Base-by-base conservation (phyloP, 1,140 invertebrate genomes). In the Sarcophaga bullata region DNA sequence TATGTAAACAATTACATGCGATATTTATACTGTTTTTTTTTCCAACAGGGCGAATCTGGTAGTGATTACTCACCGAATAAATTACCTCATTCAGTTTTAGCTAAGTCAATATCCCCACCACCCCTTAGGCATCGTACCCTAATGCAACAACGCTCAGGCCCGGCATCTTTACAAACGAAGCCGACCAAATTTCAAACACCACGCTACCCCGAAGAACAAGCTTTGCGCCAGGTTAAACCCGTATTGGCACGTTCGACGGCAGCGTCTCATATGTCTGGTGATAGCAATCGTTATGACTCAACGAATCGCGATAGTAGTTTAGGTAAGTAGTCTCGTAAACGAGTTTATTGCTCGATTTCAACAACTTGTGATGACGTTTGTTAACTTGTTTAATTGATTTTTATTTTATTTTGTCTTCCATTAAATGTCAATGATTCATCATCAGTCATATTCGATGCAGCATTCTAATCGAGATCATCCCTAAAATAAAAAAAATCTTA, bases 11-110 rank as follows among this genome's bases (percentile, higher is more conserved):
- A 48, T 75, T n/a, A n/a, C 73, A 54, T 25, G 72, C 5, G 8
- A n/a, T n/a, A n/a, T 6, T 54, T 25, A 37, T 48, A 19, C 11
- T 73, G 11, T 47, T 50, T 17, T 11, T 52, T 81, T 13, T 6
- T 76, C 19, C 15, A 84, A 4, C 82, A 90, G 89, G 88, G 89
- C 86, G 89, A 90, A 86, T 88, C 86, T 83, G 89, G 89, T 85
- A 90, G 88, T 87, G 89, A 90, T 85, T 90, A 90, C 87, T 90
- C 89, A 90, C 89, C 89, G 86, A 90, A 90, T 87, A 90, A 90
- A 89, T 87, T 90, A 89, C 89, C 89, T 89, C 88, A 90, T 86
- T 87, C 88, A 86, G 87, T 90, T 88, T 88, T 90, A 88, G 87
- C 88, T 85, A 90, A 90, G 85, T 90, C 89, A 86, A 86, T 90